phyloP scores from a whole-genome alignment of 2,113 vertebrate species.

The Suncus etruscus region DNA sequence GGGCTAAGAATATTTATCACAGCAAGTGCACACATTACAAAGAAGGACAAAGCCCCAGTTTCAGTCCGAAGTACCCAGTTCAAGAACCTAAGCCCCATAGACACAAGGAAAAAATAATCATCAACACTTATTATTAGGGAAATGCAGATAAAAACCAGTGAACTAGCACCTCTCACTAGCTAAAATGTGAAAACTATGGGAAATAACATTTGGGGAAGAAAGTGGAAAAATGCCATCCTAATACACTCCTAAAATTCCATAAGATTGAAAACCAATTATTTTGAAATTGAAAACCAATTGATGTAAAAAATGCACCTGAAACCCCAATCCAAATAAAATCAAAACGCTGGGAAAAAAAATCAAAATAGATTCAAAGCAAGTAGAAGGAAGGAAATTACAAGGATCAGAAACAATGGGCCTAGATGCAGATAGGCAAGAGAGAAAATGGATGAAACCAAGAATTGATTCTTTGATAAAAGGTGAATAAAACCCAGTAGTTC shows the following conservation, averaged over 20 bases:
- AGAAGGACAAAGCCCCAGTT: neutral
- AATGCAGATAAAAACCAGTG: too few species aligned
- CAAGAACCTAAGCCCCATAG: neutral
- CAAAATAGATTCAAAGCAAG: neutral
- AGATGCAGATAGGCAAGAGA: neutral
- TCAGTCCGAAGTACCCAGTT: neutral
- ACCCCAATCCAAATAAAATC: too few species aligned
- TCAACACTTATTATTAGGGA: too few species aligned
- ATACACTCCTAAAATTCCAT: too few species aligned
- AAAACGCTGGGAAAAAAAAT: neutral
- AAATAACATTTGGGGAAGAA: too few species aligned
- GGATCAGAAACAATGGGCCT: neutral
- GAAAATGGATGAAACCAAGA: neutral
- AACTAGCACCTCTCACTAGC: too few species aligned
- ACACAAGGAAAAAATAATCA: too few species aligned
- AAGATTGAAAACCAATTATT: too few species aligned
- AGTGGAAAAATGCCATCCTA: too few species aligned
- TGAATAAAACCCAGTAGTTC: neutral
- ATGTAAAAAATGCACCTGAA: too few species aligned
- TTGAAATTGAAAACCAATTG: too few species aligned
- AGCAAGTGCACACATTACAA: neutral
- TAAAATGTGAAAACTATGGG: too few species aligned
- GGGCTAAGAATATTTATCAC: neutral
- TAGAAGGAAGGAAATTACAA: neutral
- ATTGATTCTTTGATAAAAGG: neutral